phyloP scores from a whole-genome alignment of 2,113 vertebrate species.

The Chaetodon auriga region DNA sequence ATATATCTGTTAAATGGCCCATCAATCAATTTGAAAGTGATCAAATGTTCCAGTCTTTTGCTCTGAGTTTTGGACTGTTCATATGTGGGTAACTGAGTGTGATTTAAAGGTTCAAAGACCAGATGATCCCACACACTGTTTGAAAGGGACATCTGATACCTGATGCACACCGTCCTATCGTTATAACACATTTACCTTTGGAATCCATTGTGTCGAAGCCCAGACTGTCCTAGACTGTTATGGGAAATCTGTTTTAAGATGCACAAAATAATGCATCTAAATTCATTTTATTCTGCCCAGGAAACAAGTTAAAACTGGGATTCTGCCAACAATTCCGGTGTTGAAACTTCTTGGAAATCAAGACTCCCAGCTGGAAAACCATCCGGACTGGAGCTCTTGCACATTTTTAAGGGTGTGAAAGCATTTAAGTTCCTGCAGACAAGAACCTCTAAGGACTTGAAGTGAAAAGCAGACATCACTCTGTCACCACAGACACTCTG shows the following conservation, averaged over 20 bases:
- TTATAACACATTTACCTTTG: neutral
- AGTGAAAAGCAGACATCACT: slow-evolving; percentile 10
- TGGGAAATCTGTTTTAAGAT: neutral
- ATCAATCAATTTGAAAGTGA: neutral
- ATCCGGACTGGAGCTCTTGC: slow-evolving; percentile 3
- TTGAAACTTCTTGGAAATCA: slow-evolving; percentile 15
- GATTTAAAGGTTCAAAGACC: neutral
- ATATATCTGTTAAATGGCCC: neutral
- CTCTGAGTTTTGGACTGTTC: neutral
- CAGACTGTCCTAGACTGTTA: neutral
- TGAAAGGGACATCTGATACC: neutral
- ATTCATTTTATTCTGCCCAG: neutral
- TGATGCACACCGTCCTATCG: neutral
- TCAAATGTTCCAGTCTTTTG: too few relatives aligned
- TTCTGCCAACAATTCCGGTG: slow-evolving; percentile 3
- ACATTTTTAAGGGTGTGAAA: slow-evolving; percentile 19
- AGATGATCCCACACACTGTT: neutral
- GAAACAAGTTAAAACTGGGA: neutral
- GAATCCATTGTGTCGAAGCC: neutral
- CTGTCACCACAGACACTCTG: neutral
- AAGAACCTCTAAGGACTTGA: neutral
- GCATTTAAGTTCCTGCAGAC: neutral
- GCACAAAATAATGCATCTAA: neutral
- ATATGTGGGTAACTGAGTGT: neutral
- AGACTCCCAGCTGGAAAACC: slow-evolving; percentile 37